A percentile compares a stretch with the other conserved stretches of the same genome.
phyloP scores from a whole-genome alignment of 2,797 vertebrate genomes.

The Manis crassicaudata region DNA sequence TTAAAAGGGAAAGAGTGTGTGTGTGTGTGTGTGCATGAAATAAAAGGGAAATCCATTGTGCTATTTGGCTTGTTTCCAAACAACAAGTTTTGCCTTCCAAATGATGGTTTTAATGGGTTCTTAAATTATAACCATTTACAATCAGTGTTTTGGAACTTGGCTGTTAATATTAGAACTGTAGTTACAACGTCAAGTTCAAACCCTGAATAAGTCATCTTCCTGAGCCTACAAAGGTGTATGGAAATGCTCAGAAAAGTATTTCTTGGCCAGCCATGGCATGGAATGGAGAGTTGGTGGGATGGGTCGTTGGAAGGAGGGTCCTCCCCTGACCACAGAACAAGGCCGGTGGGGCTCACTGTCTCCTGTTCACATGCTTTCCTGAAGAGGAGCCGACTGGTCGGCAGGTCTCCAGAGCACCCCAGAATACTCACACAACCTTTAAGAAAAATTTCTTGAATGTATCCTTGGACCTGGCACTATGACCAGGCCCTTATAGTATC shows the following conservation, averaged over 20 bases:
- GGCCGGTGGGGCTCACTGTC: not conserved
- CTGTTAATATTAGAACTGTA: not conserved
- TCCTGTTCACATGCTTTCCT: not conserved
- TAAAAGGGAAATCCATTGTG: not conserved
- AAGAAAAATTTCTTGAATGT: not conserved
- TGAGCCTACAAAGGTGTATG: not conserved
- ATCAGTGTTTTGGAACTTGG: not conserved
- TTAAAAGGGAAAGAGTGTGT: not conserved
- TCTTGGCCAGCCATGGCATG: not conserved
- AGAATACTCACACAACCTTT: not conserved
- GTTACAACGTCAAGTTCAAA: not conserved
- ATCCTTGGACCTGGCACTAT: not conserved
- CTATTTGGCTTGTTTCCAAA: not conserved
- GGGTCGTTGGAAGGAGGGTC: not conserved
- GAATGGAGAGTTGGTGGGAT: not conserved
- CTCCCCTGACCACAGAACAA: not conserved
- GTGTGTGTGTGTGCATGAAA: not conserved
- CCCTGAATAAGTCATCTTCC: not conserved
- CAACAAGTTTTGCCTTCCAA: not conserved
- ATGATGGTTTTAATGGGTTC: not conserved
- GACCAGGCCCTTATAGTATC: not conserved
- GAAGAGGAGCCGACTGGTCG: not conserved
- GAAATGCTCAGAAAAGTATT: not conserved
- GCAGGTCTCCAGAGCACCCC: not conserved
- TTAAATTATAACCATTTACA: conserved; percentile 20